phyloP scores from a whole-genome alignment of 2,797 vertebrate species.

The Acridotheres tristis region DNA sequence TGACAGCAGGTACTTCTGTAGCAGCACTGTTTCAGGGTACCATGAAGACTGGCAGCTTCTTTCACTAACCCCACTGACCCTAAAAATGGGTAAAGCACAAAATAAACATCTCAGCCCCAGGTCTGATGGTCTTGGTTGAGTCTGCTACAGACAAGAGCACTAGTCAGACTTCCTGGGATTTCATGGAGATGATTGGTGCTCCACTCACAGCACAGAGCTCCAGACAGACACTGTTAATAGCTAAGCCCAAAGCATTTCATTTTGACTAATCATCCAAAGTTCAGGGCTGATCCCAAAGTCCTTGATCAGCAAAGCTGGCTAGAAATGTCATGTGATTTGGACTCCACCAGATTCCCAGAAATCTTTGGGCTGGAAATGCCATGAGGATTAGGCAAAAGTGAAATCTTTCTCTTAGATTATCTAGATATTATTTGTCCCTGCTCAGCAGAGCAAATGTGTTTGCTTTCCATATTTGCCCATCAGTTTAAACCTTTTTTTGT shows the following conservation, averaged over 20 bases:
- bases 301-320: slow-evolving; percentile 52
- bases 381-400: slow-evolving; percentile 45
- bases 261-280: slow-evolving; percentile 51
- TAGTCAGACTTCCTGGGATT: neutral
- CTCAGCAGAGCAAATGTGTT: slow-evolving; percentile 45
- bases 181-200: neutral
- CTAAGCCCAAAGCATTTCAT: slow-evolving; percentile 41
- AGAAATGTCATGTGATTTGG: neutral
- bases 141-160: neutral
- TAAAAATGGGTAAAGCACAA: neutral
- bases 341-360: slow-evolving; percentile 46
- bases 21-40: neutral
- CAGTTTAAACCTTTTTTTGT: slow-evolving; percentile 29
- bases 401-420: slow-evolving; percentile 41
- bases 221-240: neutral
- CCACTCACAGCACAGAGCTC: neutral
- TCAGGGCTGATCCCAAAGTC: slow-evolving; percentile 42
- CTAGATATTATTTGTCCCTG: slow-evolving; percentile 36
- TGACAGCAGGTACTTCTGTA: neutral
- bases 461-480: slow-evolving; percentile 45
- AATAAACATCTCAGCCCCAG: neutral
- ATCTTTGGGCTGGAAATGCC: slow-evolving; percentile 51
- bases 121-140: neutral
- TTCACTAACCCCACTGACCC: neutral
- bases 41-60: neutral